Percentiles rank a stretch among this genome's conserved stretches.
phyloP scores from a whole-genome alignment of 1,140 invertebrate species.

The Patella vulgata region DNA sequence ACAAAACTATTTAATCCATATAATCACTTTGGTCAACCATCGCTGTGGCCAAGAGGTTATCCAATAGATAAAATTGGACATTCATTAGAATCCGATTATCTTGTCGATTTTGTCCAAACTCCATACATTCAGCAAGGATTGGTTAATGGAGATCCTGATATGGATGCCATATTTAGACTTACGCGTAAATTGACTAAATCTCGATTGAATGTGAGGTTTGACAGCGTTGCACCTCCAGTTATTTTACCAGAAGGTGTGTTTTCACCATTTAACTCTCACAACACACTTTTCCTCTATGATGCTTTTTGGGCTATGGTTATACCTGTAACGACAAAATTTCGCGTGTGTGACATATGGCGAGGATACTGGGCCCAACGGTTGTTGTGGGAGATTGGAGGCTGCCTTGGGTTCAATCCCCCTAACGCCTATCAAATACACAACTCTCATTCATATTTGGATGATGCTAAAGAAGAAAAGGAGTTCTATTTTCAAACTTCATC shows the following conservation, averaged over 20 bases:
- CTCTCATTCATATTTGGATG: conserved; percentile 37
- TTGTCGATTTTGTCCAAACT: conserved; percentile 3
- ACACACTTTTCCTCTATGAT: conserved; percentile 54
- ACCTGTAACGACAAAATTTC: conserved; percentile 49
- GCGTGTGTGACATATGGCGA: conserved; percentile 57
- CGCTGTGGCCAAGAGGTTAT: conserved; percentile 57
- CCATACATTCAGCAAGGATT: conserved; percentile 57
- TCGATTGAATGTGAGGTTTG: conserved; percentile 39
- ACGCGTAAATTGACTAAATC: conserved; percentile 33
- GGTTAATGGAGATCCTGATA: conserved; percentile 60
- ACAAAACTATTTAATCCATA: conserved; percentile 49
- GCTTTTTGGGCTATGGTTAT: conserved; percentile 58
- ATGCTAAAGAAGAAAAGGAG: conserved; percentile 35
- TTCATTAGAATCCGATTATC: conserved; percentile 5
- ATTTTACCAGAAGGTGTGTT: conserved; percentile 43
- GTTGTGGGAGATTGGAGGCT: conserved; percentile 45
- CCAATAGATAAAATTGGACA: conserved; percentile 48
- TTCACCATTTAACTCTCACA: conserved; percentile 55
- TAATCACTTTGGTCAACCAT: conserved; percentile 51
- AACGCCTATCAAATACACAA: conserved; percentile 41
- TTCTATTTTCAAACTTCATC: conserved; percentile 32
- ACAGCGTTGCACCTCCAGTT: conserved; percentile 34
- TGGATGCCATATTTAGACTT: conserved; percentile 59
- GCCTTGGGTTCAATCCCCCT: conserved; percentile 44
- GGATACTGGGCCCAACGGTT: conserved; percentile 55